A percentile compares a stretch with the other conserved stretches of the same genome.
Evolutionary conservation across 1,140 invertebrate species (phyloP).

Genomic region (Cheumatopsyche charites): DNA sequence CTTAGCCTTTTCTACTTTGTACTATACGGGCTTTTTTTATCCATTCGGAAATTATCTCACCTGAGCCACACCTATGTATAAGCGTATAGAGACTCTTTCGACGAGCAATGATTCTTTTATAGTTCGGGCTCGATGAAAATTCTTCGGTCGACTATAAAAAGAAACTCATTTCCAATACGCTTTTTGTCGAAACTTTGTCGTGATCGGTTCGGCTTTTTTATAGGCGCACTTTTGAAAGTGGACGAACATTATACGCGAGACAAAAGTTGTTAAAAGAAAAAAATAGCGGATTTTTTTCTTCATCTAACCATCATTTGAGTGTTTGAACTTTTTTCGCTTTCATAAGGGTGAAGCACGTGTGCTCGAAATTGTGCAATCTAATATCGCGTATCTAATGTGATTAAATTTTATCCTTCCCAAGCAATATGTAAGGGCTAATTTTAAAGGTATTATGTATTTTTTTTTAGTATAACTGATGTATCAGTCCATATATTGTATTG

Average conservation of each 20-base stretch:
- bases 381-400: no score
- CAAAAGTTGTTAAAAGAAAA: no score
- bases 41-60: conserved; percentile 8
- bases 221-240: conserved; percentile 9
- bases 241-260: background rate
- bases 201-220: background rate
- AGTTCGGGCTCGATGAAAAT: conserved; percentile 6
- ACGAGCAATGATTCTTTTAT: conserved; percentile 14
- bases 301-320: no score
- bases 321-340: no score
- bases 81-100: background rate
- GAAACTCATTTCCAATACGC: conserved; percentile 12
- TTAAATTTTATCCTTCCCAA: no score
- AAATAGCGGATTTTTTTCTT: no score
- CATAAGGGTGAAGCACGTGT: no score
- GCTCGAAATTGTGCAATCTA: no score
- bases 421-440: no score
- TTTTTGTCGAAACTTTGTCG: conserved; percentile 11
- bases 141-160: conserved; percentile 4
- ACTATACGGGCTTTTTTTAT: conserved; percentile 8
- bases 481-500: no score
- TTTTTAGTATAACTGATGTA: no score
- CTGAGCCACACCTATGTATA: background rate
- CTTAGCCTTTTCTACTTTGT: background rate
- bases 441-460: no score